Evolutionary conservation across 2,888 invertebrate species (phyloP).

Genomic region (Nemotelus nigrinus): DNA sequence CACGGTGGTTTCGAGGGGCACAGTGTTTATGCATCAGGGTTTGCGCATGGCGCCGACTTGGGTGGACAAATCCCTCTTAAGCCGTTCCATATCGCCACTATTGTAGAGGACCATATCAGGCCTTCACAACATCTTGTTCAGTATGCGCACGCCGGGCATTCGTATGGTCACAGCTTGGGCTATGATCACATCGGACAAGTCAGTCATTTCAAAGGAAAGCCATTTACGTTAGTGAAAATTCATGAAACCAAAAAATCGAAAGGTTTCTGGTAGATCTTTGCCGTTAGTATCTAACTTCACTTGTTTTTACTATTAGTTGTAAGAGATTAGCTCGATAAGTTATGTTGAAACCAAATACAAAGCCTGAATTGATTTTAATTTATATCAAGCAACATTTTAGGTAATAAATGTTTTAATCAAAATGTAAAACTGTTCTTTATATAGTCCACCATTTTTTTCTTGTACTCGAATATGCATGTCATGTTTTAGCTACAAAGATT

Average conservation of each 20-base stretch:
- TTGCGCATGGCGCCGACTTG: background rate
- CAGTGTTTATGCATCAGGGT: background rate
- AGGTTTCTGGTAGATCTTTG: constrained; percentile 14
- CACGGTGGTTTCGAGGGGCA: background rate
- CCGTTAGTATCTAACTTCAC: background rate
- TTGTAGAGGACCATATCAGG: constrained; percentile 25
- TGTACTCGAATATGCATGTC: too few relatives aligned
- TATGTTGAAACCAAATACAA: constrained; percentile 32
- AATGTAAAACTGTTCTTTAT: background rate
- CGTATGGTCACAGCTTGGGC: background rate
- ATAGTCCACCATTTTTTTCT: too few relatives aligned
- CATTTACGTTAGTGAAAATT: constrained; percentile 30
- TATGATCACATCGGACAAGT: constrained; percentile 6
- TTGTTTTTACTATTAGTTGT: constrained; percentile 11
- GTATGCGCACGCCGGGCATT: background rate
- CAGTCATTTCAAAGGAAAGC: background rate
- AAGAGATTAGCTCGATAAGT: constrained; percentile 11
- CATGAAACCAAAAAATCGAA: constrained; percentile 12
- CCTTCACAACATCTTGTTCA: background rate
- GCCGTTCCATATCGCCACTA: constrained; percentile 35
- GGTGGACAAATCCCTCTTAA: background rate
- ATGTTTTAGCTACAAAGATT: too few relatives aligned
- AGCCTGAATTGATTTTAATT: constrained; percentile 39
- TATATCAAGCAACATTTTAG: constrained; percentile 4
- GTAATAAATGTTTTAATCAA: constrained; percentile 22